phyloP scores from a whole-genome alignment of 2,888 invertebrate species.

The Eupithecia subfuscata region DNA sequence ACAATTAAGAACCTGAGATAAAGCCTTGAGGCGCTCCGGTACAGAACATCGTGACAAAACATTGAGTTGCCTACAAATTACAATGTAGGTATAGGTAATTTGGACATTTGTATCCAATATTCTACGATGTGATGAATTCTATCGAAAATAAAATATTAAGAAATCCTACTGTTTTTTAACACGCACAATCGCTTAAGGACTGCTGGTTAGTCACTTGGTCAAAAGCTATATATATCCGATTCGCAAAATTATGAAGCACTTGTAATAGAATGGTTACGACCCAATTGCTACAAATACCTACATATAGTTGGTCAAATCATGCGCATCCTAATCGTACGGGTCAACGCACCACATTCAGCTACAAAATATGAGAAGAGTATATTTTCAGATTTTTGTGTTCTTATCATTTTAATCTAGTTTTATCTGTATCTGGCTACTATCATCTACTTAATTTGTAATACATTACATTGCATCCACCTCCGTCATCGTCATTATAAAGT shows the following conservation, averaged over 20 bases:
- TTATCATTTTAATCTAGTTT: not conserved
- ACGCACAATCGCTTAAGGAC: too few species aligned
- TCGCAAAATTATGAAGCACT: constrained; percentile 24
- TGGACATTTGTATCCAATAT: constrained; percentile 32
- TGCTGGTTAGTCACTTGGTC: constrained; percentile 3
- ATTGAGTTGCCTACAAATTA: constrained; percentile 14
- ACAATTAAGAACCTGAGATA: constrained; percentile 33
- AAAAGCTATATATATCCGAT: not conserved
- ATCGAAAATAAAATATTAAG: constrained; percentile 20
- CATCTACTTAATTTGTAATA: not conserved
- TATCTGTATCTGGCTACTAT: not conserved
- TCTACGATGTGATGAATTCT: constrained; percentile 18
- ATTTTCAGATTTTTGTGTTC: not conserved
- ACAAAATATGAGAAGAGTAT: constrained; percentile 25
- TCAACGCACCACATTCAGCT: constrained; percentile 32
- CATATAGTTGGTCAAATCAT: constrained; percentile 35
- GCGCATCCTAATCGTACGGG: constrained; percentile 37
- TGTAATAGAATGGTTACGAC: constrained; percentile 33
- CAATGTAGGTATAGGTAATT: not conserved
- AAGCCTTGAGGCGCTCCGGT: constrained; percentile 30
- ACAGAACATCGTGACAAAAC: constrained; percentile 18
- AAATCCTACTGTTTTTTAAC: not conserved
- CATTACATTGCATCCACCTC: not conserved
- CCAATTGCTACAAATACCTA: constrained; percentile 38
- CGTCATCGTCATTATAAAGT: not conserved